phyloP scores from a whole-genome alignment of 1,140 invertebrate species.

The Eumaeus atala region DNA sequence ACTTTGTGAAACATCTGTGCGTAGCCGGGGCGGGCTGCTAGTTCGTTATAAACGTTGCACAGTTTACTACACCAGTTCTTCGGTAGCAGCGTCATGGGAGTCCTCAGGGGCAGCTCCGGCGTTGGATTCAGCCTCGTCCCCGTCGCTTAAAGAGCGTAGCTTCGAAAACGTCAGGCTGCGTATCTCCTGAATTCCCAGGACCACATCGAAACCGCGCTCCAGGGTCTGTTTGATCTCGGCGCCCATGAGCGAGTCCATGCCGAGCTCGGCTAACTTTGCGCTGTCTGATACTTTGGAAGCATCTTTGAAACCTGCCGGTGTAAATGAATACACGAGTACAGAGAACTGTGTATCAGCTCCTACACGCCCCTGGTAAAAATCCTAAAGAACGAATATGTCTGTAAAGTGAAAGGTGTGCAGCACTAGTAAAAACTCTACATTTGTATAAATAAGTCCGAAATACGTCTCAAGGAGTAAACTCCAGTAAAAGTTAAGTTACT shows the following conservation, averaged over 20 bases:
- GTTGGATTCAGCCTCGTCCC: slow-evolving; percentile 31
- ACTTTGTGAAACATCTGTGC: too few species aligned
- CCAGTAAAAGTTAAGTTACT: background rate
- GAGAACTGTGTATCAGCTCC: background rate
- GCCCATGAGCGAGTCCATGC: slow-evolving; percentile 98
- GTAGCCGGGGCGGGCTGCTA: too few species aligned
- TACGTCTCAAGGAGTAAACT: too few species aligned
- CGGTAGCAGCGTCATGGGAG: slow-evolving; percentile 25
- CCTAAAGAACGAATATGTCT: too few species aligned
- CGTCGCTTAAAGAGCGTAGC: slow-evolving; percentile 79
- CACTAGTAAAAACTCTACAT: too few species aligned
- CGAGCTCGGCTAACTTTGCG: slow-evolving; percentile 90
- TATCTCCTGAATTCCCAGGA: slow-evolving; percentile 93
- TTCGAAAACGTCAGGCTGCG: slow-evolving; percentile 84
- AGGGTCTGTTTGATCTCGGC: slow-evolving; percentile 98
- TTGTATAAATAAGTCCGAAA: too few species aligned
- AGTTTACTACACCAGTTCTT: slow-evolving; percentile 27
- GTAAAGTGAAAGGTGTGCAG: too few species aligned
- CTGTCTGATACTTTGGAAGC: slow-evolving; percentile 81
- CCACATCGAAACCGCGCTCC: slow-evolving; percentile 92
- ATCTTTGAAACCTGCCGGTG: slow-evolving; percentile 81
- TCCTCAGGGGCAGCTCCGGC: slow-evolving; percentile 26
- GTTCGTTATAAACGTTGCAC: too few species aligned
- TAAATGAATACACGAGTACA: background rate
- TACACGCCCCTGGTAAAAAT: too few species aligned